These are phyloP conservation scores for Chionodraco myersi DNA, from an alignment of 2,113 vertebrate species.

Conservation along the genomic window DNA sequence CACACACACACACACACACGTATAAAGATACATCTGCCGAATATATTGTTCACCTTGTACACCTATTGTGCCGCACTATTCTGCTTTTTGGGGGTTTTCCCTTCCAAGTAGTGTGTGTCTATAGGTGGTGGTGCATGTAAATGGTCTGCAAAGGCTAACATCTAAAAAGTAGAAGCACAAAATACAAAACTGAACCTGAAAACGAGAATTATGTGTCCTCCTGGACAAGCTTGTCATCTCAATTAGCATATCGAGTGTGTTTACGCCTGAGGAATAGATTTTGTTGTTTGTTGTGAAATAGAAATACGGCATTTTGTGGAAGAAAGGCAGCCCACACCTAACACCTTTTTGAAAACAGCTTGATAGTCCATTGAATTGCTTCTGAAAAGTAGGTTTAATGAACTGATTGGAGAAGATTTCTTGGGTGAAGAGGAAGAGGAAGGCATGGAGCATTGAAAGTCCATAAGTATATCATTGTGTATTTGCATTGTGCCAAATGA, in stretches of 20 bases:
- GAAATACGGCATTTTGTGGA: background rate
- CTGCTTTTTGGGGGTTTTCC: too few relatives aligned
- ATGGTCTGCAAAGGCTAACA: too few relatives aligned
- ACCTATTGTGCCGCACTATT: too few relatives aligned
- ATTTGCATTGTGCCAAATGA: constrained; percentile 26
- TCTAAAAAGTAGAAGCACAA: too few relatives aligned
- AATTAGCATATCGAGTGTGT: constrained; percentile 1
- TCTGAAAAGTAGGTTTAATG: background rate
- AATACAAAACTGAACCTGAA: too few relatives aligned
- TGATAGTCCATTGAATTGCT: constrained; percentile 36
- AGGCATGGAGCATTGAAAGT: background rate
- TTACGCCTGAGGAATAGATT: background rate
- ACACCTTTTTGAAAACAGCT: constrained; percentile 1
- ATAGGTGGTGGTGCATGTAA: too few relatives aligned
- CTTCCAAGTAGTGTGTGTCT: too few relatives aligned
- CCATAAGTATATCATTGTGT: constrained; percentile 6
- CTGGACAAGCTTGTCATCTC: background rate
- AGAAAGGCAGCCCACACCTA: background rate
- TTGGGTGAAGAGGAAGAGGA: background rate
- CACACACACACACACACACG: background rate
- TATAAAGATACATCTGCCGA: too few relatives aligned
- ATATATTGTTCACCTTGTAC: too few relatives aligned
- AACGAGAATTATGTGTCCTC: too few relatives aligned
- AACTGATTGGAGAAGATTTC: constrained; percentile 11
- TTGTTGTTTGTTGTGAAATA: background rate